Evolutionary conservation across 1,140 invertebrate genomes (phyloP), one percentile per base, ranked within the genome.

Genomic region (Penaeus vannamei): DNA sequence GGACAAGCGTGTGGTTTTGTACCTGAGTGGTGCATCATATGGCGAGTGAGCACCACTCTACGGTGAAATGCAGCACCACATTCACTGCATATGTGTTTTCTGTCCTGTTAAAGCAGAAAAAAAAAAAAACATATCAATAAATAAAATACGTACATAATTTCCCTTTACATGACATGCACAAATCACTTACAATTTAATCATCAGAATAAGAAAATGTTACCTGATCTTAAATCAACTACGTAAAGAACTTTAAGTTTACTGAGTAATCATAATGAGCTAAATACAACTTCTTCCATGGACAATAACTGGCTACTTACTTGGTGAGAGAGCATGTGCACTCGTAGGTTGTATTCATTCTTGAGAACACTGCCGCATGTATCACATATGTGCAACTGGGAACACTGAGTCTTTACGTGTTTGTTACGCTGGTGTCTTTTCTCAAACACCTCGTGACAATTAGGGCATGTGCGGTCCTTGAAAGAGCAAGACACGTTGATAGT

Each of bases 401-500:
- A 89, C 32, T 89, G 76, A n/a, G 87, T 89, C 59, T 85, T 89
- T 7, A 89, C 60, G 82, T 89, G 87, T 46, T 62, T 84, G 22
- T 89, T 89, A 22, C 87, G 81, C 59, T 89, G 87, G 42, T 89
- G 82, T 64, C 87, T 61, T 59, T 89, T 89, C 59, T 89, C 87
- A 89, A 89, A 89, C 8, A 89, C 87, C 72, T 53, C 46, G n/a
- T 85, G 72, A 53, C 87, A 89, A 59, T 80, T 79, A 17, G 87
- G 87, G 32, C 87, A 89, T 14, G 87, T 89, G 53, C 87, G 87
- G 36, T 89, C 87, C 87, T 89, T 69, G 62, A 86, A 84, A 62
- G 62, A 29, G 22, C 59, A 29, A 32, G 77, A 36, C 1, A n/a
- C 20, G 42, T 32, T 23, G 1, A 36, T 23, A 12, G 42, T 42